Evolutionary conservation across 1,140 invertebrate species (phyloP), one percentile per base, ranked within the genome.

Genomic region (Subanguina moxae): DNA sequence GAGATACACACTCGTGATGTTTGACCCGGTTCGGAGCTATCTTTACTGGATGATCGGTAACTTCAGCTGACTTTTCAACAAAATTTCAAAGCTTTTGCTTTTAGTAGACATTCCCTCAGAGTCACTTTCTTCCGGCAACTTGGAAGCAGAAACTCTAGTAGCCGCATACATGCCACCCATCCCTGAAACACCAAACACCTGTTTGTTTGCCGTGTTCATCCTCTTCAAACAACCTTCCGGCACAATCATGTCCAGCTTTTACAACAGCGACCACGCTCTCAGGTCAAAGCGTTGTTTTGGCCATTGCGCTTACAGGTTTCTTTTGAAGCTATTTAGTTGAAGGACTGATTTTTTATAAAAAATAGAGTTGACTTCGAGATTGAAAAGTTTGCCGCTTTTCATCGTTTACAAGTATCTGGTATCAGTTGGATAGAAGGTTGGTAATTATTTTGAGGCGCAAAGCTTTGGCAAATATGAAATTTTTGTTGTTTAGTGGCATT

Each of bases 11-110:
- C 58, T 82, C 17, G 70, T 81, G 19, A 46, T 82, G 52, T 67
- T 80, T 42, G 76, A 80, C 59, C 75, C 78, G 1, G 42, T 67
- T 23, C 56, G 48, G 5, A 64, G 68, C n/a, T 65, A 72, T 23
- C 65, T 80, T 0, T 69, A 74, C 64, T 80, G 78, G 78, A 23
- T 82, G 38, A 43, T 82, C 9, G 48, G 48, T 52, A 25, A 52
- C 17, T 15, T 15, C 17, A 21, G 17, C n/a, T 15, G 48, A 25
- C 48, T 8, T 7, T 52, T 52, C n/a, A 21, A 52, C n/a, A 52
- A 7, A 52, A 52, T 52, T 8, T 7, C 23, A 3, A 15, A 21
- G 48, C 8, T 25, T 52, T 52, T n/a, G n/a, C 11, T 52, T 52
- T 52, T 15, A 52, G 67, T 70, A 1, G 78, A 80, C 57, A 71